These are phyloP conservation scores for Tineola bisselliella DNA, from an alignment of 2,888 invertebrate species.

Conservation along the genomic window DNA sequence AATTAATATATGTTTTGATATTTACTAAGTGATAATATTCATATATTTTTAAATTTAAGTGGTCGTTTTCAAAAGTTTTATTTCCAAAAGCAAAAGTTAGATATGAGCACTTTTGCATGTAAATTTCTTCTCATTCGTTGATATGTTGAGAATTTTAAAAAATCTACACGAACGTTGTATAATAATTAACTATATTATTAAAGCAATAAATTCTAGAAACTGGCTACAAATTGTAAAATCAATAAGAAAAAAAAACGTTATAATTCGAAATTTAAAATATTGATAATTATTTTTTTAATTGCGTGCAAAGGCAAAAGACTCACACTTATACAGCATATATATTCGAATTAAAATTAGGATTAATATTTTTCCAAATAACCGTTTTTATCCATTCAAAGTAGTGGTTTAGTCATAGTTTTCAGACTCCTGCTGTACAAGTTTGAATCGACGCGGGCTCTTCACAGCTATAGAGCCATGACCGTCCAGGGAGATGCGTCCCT, in stretches of 20 bases:
- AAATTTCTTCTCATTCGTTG: neutral
- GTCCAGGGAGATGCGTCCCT: slow-evolving; percentile 76
- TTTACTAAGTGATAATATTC: neutral
- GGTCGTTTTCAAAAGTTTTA: neutral
- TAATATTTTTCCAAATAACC: neutral
- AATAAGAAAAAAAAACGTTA: neutral
- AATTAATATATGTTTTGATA: neutral
- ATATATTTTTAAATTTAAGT: neutral
- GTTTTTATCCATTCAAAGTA: neutral
- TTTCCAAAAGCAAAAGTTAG: neutral
- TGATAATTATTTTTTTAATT: neutral
- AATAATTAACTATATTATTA: neutral
- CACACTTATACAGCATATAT: neutral
- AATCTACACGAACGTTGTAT: neutral
- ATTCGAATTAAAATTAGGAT: slow-evolving; percentile 11
- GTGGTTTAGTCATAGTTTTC: slow-evolving; percentile 84
- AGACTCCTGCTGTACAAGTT: slow-evolving; percentile 90
- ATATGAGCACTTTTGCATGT: neutral
- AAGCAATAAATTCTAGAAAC: neutral
- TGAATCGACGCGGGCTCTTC: slow-evolving; percentile 87
- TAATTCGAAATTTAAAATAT: neutral
- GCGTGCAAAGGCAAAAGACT: neutral
- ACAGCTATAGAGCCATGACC: slow-evolving; percentile 83
- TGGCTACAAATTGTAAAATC: neutral
- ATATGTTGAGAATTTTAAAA: neutral